A percentile compares a stretch with the other conserved stretches of the same genome.
Evolutionary conservation across 2,888 invertebrate species (phyloP).

Genomic region (Orthonychiurus folsomi): DNA sequence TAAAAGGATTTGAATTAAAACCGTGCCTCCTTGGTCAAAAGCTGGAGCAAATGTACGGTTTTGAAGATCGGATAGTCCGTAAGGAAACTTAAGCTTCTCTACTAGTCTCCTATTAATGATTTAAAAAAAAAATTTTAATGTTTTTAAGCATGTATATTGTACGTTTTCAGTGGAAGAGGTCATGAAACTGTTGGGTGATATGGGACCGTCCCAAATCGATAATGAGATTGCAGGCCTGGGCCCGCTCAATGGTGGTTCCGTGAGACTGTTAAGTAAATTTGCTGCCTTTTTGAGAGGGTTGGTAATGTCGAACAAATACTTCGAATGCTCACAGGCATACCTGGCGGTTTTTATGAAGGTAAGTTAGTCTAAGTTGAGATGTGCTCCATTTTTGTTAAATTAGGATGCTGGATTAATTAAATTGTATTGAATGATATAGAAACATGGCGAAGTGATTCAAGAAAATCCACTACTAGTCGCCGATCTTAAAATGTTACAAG

Average conservation of each 20-base stretch:
- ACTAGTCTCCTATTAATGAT: too few species aligned
- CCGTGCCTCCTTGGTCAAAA: too few species aligned
- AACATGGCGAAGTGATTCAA: constrained; percentile 15
- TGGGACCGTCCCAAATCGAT: constrained; percentile 78
- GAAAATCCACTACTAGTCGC: constrained; percentile 7
- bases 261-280: constrained; percentile 65
- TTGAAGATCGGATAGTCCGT: too few species aligned
- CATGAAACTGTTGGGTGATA: constrained; percentile 56
- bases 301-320: constrained; percentile 66
- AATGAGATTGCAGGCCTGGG: constrained; percentile 73
- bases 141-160: too few species aligned
- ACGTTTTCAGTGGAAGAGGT: constrained; percentile 45
- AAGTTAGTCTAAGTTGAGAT: constrained; percentile 41
- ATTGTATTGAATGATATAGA: too few species aligned
- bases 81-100: too few species aligned
- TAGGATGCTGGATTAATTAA: too few species aligned
- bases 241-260: constrained; percentile 62
- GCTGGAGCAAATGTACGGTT: too few species aligned
- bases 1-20: too few species aligned
- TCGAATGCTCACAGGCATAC: constrained; percentile 85
- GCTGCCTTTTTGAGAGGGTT: constrained; percentile 61
- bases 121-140: too few species aligned
- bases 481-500: constrained; percentile 2
- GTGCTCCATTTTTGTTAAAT: neutral
- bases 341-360: constrained; percentile 76